Percentiles rank a stretch among this genome's conserved stretches.
Evolutionary conservation across 2,888 invertebrate genomes (phyloP).

Genomic region (Philereme vetulata): DNA sequence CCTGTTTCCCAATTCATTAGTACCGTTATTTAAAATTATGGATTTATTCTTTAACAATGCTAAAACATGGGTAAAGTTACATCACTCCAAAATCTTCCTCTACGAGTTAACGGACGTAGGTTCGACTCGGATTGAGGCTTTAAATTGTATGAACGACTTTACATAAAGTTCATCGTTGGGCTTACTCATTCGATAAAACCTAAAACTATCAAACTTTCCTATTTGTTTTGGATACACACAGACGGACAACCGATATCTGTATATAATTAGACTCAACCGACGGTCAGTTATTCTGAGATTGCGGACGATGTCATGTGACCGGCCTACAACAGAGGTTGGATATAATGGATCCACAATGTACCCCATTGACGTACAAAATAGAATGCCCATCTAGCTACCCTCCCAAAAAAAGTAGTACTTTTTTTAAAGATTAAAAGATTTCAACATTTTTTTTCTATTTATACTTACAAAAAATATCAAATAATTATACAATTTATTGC

Average conservation of each 20-base stretch:
- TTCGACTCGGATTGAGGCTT: too few species aligned
- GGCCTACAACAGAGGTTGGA: conserved; percentile 48
- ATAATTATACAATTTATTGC: too few species aligned
- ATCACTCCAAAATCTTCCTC: neutral
- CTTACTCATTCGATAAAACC: conserved; percentile 10
- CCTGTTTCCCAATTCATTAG: neutral
- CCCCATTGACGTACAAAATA: neutral
- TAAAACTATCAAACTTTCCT: conserved; percentile 23
- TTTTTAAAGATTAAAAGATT: too few species aligned
- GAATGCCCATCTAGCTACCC: too few species aligned
- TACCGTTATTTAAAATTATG: neutral
- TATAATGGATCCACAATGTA: conserved; percentile 25
- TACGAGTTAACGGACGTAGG: neutral
- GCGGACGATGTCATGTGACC: conserved; percentile 70
- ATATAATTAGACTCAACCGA: conserved; percentile 75
- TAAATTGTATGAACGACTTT: too few species aligned
- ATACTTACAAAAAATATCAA: too few species aligned
- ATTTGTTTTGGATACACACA: conserved; percentile 37
- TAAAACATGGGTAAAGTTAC: neutral
- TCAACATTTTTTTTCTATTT: too few species aligned
- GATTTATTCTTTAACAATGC: neutral
- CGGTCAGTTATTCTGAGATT: conserved; percentile 76
- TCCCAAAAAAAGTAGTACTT: too few species aligned
- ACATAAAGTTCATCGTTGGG: neutral
- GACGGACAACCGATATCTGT: conserved; percentile 52